These are phyloP conservation scores for Allobates femoralis DNA, from an alignment of 2,797 vertebrate genomes.

Conservation along the genomic window DNA sequence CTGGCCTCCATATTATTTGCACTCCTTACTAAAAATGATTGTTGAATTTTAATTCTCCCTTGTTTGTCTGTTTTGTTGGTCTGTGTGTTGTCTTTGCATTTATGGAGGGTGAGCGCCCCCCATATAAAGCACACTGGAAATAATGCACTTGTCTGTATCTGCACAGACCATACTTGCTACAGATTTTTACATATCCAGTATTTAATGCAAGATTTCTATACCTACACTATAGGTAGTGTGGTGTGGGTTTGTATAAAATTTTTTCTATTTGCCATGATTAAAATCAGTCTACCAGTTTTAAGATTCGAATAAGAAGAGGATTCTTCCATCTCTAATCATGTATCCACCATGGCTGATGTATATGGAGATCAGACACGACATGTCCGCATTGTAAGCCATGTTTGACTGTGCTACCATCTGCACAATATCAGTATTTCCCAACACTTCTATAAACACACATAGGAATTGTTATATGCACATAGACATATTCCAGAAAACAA, in stretches of 20 bases:
- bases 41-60: slow-evolving; percentile 32
- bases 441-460: neutral
- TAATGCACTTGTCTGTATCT: slow-evolving; percentile 13
- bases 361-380: neutral
- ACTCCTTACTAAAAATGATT: slow-evolving; percentile 57
- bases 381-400: neutral
- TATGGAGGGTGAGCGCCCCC: neutral
- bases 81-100: slow-evolving; percentile 16
- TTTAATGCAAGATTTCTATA: neutral
- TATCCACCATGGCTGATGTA: neutral
- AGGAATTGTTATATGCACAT: neutral
- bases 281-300: neutral
- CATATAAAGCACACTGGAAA: neutral
- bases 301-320: neutral
- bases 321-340: neutral
- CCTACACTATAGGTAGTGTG: no score
- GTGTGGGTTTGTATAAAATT: neutral
- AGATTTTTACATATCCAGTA: neutral
- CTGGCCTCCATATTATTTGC: slow-evolving; percentile 52
- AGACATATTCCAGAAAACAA: neutral
- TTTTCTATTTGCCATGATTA: neutral
- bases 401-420: slow-evolving; percentile 16
- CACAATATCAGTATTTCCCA: slow-evolving; percentile 3
- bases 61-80: slow-evolving; percentile 30
- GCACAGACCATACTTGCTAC: neutral